Conservation (phyloP, 2,797 vertebrate species). For the Artibeus jamaicensis region DNA sequence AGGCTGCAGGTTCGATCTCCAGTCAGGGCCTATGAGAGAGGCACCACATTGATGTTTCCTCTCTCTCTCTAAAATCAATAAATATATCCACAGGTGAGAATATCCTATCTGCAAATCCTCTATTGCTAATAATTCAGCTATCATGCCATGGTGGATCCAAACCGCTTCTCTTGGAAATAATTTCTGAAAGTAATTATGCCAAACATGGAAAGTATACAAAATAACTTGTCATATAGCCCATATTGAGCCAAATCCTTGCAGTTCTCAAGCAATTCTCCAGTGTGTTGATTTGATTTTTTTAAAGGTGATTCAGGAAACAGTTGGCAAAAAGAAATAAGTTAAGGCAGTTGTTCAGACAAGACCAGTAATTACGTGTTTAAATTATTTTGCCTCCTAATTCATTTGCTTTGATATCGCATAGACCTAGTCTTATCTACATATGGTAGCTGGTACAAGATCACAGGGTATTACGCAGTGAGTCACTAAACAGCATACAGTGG, state of each 20-base stretch:
- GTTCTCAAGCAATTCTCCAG: conserved; percentile 4
- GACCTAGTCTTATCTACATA: neutral
- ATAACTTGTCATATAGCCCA: neutral
- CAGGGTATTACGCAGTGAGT: neutral
- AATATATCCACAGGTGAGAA: neutral
- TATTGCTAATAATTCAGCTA: neutral
- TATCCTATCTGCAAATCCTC: neutral
- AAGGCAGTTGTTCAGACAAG: conserved; percentile 53
- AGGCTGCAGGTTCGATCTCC: neutral
- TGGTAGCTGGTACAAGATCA: neutral
- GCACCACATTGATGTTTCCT: neutral
- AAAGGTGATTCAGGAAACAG: conserved; percentile 31
- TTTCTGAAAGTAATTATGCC: conserved; percentile 21
- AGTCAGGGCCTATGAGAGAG: neutral
- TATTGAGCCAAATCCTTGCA: neutral
- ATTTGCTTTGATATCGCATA: conserved; percentile 43
- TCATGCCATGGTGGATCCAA: neutral
- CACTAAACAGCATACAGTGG: neutral
- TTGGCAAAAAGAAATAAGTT: neutral
- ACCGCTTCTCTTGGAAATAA: neutral
- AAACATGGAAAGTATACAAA: conserved; percentile 23
- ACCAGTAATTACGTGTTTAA: conserved; percentile 38
- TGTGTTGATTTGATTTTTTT: conserved; percentile 10
- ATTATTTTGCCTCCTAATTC: conserved; percentile 50
- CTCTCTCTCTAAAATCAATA: neutral